Evolutionary conservation across 1,140 invertebrate species (phyloP).

Genomic region (Prorops nasuta): DNA sequence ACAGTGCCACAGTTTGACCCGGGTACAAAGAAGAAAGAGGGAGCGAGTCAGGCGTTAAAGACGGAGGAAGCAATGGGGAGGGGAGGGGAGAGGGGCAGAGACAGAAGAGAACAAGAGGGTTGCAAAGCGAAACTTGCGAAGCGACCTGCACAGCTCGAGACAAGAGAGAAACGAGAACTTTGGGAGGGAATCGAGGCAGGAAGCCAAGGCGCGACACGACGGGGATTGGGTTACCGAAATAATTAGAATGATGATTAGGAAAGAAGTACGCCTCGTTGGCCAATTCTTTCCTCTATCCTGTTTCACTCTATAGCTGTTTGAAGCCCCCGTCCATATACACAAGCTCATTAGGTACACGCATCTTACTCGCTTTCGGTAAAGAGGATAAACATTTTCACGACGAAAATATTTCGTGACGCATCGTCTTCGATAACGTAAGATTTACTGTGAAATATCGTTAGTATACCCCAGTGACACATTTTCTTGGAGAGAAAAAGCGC

Average conservation of each 20-base stretch:
- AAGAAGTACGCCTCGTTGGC: conserved; percentile 47
- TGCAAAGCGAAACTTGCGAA: neutral
- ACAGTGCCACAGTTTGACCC: conserved; percentile 24
- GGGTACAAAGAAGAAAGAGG: conserved; percentile 13
- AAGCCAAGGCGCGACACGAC: conserved; percentile 39
- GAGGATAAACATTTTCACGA: neutral
- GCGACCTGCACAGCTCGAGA: neutral
- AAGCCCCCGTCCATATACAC: too few species aligned
- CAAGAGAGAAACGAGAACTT: conserved; percentile 12
- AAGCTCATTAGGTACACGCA: neutral
- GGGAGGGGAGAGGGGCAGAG: conserved; percentile 6
- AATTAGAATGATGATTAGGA: conserved; percentile 54
- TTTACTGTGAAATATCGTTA: too few species aligned
- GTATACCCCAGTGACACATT: too few species aligned
- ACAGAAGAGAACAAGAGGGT: neutral
- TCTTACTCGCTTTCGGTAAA: neutral
- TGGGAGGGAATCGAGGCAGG: conserved; percentile 24
- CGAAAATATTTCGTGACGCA: too few species aligned
- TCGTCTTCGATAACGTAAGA: too few species aligned
- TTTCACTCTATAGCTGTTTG: neutral
- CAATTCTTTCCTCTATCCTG: conserved; percentile 35
- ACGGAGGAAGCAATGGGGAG: neutral
- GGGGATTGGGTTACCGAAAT: conserved; percentile 49
- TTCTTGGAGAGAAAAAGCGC: too few species aligned
- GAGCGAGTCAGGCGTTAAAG: neutral